A percentile compares a stretch with the other conserved stretches of the same genome.
These are phyloP conservation scores for Lymantria dispar DNA, from an alignment of 2,888 invertebrate species.

Conservation along the genomic window DNA sequence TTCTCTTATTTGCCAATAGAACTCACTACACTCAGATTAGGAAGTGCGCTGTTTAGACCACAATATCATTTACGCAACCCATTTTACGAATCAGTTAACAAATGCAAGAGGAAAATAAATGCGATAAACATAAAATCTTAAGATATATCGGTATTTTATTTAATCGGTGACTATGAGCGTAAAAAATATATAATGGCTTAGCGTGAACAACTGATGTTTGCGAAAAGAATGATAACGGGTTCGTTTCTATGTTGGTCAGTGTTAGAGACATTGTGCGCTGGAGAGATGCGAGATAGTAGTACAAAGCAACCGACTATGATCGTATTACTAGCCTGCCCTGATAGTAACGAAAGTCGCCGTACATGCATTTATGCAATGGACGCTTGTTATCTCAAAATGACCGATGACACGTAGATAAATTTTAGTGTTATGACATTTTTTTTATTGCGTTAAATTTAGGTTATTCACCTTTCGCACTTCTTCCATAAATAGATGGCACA, in stretches of 20 bases:
- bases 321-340: slow-evolving; percentile 19
- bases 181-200: slow-evolving; percentile 55
- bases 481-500: not conserved
- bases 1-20: too few relatives aligned
- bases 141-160: slow-evolving; percentile 33
- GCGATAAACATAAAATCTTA: slow-evolving; percentile 41
- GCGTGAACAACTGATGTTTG: slow-evolving; percentile 48
- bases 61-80: too few relatives aligned
- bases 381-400: slow-evolving; percentile 8
- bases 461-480: slow-evolving; percentile 8
- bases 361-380: slow-evolving; percentile 19
- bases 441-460: slow-evolving; percentile 9
- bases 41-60: too few relatives aligned
- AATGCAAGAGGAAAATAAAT: slow-evolving; percentile 30
- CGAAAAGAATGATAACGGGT: slow-evolving; percentile 72
- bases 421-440: slow-evolving; percentile 24
- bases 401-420: slow-evolving; percentile 26
- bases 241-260: slow-evolving; percentile 49
- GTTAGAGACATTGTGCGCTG: slow-evolving; percentile 30
- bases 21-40: too few relatives aligned
- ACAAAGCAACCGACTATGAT: slow-evolving; percentile 44
- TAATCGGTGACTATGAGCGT: slow-evolving; percentile 35
- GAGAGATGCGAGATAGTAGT: slow-evolving; percentile 41
- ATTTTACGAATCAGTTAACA: slow-evolving; percentile 19
- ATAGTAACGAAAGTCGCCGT: slow-evolving; percentile 1